Base-by-base conservation (phyloP, 2,113 vertebrate genomes). In the cat (Felis catus) region DNA sequence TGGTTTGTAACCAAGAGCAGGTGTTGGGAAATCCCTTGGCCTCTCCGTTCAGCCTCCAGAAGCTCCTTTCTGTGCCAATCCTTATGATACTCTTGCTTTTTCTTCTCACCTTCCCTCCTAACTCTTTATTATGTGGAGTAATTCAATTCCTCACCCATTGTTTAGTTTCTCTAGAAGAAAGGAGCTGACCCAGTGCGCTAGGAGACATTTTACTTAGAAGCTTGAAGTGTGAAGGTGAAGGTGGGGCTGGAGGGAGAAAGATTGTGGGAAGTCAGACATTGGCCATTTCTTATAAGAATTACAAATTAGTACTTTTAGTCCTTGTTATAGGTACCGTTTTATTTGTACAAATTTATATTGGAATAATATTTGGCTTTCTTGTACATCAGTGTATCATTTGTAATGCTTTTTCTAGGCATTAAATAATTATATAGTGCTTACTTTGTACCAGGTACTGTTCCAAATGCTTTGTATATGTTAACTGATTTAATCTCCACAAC, bases 351-450 rank as follows among this genome's bases (percentile, higher is more conserved):
- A 41, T 89, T 74, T 83, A 36, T 71, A 63, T 74, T 76, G n/a
- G 78, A 80, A 25, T 25, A 92, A 63, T 84, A 31, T 23, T 93
- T 96, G 85, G 15, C 53, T 89, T 51, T 95, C 95, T 84, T 93
- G 53, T 71, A 53, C 3, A 76, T 89, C 39, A 29, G 0, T 95
- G 36, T 84, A 66, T 90, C 36, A 65, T 66, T 45, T 79, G 53
- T 92, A 61, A 65, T 90, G 31, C 48, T 14, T 31, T 36, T 61
- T 93, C 66, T 23, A 94, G 58, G 29, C n/a, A 71, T 91, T 84
- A 85, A 81, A 48, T 79, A 55, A 31, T 58, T 74, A 81, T 12
- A 15, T 82, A 94, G 48, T 68, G 33, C 27, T 85, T 87, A 53
- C 76, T 73, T 91, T 94, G 74, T 88, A 25, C 27, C 33, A 78